Conservation (phyloP, 2,113 vertebrate species). For the Cyprinodon brontotheroides region DNA sequence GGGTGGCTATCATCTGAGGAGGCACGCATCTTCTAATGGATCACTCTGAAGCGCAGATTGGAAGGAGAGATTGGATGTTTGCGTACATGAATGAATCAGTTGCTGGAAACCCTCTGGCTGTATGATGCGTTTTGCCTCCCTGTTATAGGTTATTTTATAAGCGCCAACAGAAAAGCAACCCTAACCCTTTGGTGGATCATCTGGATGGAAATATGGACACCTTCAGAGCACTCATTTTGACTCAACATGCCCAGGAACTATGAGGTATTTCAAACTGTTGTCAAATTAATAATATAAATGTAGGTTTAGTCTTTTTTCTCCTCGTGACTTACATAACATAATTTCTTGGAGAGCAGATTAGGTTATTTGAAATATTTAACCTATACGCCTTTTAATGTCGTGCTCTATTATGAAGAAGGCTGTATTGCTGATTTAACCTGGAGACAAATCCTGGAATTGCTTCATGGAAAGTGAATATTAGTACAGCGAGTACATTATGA, state of each 20-base stretch:
- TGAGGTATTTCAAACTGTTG: constrained; percentile 73
- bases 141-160: constrained; percentile 29
- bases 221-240: constrained; percentile 66
- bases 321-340: background rate
- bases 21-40: constrained; percentile 28
- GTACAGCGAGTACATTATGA: constrained; percentile 54
- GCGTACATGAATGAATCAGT: constrained; percentile 16
- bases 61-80: constrained; percentile 9
- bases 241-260: constrained; percentile 83
- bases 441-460: constrained; percentile 42
- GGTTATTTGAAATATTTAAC: constrained; percentile 7
- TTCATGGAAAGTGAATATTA: constrained; percentile 57
- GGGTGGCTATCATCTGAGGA: constrained; percentile 45
- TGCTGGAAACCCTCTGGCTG: constrained; percentile 42
- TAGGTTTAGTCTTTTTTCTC: background rate
- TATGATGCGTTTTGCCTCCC: constrained; percentile 64
- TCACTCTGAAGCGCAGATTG: constrained; percentile 27
- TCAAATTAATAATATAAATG: background rate
- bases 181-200: constrained; percentile 55
- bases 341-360: background rate
- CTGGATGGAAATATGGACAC: constrained; percentile 80
- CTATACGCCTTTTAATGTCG: constrained; percentile 10
- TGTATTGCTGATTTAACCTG: constrained; percentile 42
- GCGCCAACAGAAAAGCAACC: constrained; percentile 46
- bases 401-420: constrained; percentile 30